These are phyloP conservation scores for Euproctis similis DNA, from an alignment of 2,888 invertebrate species.

Conservation along the genomic window DNA sequence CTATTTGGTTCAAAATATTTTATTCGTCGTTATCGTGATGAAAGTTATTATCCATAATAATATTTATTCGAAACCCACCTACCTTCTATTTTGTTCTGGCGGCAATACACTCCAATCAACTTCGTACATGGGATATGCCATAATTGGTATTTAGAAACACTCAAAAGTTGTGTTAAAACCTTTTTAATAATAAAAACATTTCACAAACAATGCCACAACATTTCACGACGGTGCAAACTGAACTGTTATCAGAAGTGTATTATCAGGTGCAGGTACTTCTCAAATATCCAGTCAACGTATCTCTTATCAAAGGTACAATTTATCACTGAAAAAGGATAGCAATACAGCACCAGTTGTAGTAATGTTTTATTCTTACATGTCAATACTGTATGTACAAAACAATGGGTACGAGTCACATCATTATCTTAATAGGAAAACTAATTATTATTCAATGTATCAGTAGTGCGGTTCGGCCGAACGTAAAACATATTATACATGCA, in stretches of 20 bases:
- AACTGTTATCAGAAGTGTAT: slow-evolving; percentile 68
- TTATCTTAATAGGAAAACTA: slow-evolving; percentile 71
- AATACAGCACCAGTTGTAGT: slow-evolving; percentile 55
- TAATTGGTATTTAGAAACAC: slow-evolving; percentile 36
- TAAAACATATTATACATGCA: slow-evolving; percentile 27
- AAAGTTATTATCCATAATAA: slow-evolving; percentile 7
- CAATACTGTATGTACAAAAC: slow-evolving; percentile 63
- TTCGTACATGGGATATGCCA: slow-evolving; percentile 80
- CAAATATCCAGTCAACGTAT: slow-evolving; percentile 69
- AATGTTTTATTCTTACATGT: slow-evolving; percentile 64
- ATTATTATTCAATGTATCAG: slow-evolving; percentile 65
- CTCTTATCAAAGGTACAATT: slow-evolving; percentile 72
- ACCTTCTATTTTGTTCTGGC: slow-evolving; percentile 90
- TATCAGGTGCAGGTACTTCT: slow-evolving; percentile 68
- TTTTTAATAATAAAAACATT: slow-evolving; percentile 56
- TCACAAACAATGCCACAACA: slow-evolving; percentile 53
- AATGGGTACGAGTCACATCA: slow-evolving; percentile 57
- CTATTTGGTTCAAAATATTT: slow-evolving; percentile 9
- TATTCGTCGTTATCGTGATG: slow-evolving; percentile 10
- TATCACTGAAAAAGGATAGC: slow-evolving; percentile 74
- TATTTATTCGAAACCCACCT: slow-evolving; percentile 30
- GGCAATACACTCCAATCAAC: slow-evolving; percentile 91
- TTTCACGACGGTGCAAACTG: slow-evolving; percentile 59
- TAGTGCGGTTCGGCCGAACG: slow-evolving; percentile 35
- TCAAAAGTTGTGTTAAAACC: slow-evolving; percentile 34